Conservation (phyloP, 2,113 vertebrate genomes). For the Neofelis nebulosa region DNA sequence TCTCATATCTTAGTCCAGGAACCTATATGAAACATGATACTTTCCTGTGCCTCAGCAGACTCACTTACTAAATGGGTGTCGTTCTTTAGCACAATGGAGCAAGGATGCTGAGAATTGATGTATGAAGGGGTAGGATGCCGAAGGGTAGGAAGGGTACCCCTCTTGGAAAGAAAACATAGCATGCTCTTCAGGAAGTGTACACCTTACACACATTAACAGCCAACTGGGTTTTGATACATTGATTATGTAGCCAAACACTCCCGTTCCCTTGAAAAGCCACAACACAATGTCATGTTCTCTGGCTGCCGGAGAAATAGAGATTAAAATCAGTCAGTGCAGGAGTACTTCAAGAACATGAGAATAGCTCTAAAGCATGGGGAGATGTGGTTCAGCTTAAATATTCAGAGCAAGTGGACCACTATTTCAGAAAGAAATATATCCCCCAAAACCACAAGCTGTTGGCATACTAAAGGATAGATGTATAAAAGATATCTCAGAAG, state of each 20-base stretch:
- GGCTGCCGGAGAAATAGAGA: not conserved
- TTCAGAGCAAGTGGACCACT: not conserved
- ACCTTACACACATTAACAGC: not conserved
- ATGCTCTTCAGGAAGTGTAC: not conserved
- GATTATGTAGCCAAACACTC: not conserved
- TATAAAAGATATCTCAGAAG: not conserved
- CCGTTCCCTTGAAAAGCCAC: not conserved
- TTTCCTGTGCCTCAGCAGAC: not conserved
- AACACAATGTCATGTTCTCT: not conserved
- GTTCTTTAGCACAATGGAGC: not conserved
- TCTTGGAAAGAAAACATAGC: not conserved
- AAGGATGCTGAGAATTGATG: not conserved
- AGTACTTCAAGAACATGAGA: not conserved
- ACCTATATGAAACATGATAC: not conserved
- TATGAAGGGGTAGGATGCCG: not conserved
- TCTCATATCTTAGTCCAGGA: not conserved
- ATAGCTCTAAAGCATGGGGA: not conserved
- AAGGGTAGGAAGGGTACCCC: not conserved
- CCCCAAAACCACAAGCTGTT: not conserved
- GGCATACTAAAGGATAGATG: not conserved
- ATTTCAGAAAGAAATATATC: not conserved
- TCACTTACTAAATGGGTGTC: not conserved
- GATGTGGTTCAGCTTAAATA: not conserved
- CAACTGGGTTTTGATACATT: not conserved
- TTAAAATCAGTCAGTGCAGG: not conserved